Percentiles rank a stretch among this genome's conserved stretches.
phyloP scores from a whole-genome alignment of 35 echinoderm and acorn worm species.

The Apostichopus parvimensis region DNA sequence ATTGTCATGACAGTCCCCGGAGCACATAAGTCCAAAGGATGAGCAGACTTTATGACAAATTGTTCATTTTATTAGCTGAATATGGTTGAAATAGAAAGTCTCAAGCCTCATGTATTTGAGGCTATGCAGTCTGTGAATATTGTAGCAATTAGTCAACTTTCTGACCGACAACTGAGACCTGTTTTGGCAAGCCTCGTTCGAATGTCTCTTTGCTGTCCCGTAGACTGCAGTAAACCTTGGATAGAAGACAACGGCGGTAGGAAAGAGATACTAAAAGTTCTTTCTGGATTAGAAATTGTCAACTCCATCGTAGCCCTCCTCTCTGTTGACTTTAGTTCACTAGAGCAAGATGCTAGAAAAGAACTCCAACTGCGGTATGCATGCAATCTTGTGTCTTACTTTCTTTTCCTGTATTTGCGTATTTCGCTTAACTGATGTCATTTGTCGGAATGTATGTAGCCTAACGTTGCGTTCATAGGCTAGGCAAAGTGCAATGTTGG shows the following conservation, averaged over 20 bases:
- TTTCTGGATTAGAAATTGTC: conserved; percentile 91
- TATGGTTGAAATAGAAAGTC: conserved; percentile 49
- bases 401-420: neutral
- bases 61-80: neutral
- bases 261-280: conserved; percentile 84
- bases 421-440: neutral
- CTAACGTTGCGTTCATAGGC: too few species aligned
- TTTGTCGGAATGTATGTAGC: too few species aligned
- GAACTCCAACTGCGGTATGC: conserved; percentile 85
- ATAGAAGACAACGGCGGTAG: conserved; percentile 73
- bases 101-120: conserved; percentile 71
- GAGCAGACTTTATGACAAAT: neutral
- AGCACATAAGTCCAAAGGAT: too few species aligned
- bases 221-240: conserved; percentile 90
- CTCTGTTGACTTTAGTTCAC: conserved; percentile 92
- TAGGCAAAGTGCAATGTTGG: too few species aligned
- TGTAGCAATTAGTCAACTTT: conserved; percentile 65
- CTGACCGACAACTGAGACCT: conserved; percentile 77
- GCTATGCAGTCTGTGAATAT: conserved; percentile 95
- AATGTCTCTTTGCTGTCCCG: conserved; percentile 92
- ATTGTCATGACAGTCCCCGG: too few species aligned
- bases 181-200: conserved; percentile 87
- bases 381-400: neutral
- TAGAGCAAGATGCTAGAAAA: conserved; percentile 95
- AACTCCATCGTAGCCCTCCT: conserved; percentile 96